Evolutionary conservation across 2,888 invertebrate species (phyloP).

Genomic region (Mystacides longicornis): DNA sequence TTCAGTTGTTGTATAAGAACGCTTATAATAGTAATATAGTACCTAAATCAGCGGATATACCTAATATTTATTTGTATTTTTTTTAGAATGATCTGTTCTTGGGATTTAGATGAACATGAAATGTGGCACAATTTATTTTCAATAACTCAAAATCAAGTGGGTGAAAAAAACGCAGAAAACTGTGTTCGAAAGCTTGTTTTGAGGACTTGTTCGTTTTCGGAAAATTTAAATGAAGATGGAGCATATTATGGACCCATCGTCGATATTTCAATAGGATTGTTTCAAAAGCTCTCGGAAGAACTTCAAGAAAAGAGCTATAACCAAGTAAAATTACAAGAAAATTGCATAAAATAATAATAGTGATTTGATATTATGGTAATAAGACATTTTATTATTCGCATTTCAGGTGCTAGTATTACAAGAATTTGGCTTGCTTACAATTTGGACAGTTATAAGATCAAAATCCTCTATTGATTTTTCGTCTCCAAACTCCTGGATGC

Average conservation of each 20-base stretch:
- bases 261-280: slow-evolving; percentile 17
- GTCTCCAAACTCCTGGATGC: background rate
- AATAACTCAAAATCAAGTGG: background rate
- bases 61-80: too few relatives aligned
- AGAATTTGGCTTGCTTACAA: slow-evolving; percentile 36
- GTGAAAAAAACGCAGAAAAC: too few relatives aligned
- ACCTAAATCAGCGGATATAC: too few relatives aligned
- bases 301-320: too few relatives aligned
- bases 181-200: slow-evolving; percentile 3
- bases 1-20: too few relatives aligned
- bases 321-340: too few relatives aligned
- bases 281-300: background rate
- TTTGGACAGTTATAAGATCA: slow-evolving; percentile 41
- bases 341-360: background rate
- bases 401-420: slow-evolving; percentile 38
- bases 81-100: slow-evolving; percentile 20
- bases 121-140: slow-evolving; percentile 14
- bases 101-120: slow-evolving; percentile 21
- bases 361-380: background rate
- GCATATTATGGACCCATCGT: slow-evolving; percentile 12
- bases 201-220: slow-evolving; percentile 8
- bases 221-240: slow-evolving; percentile 1
- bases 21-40: too few relatives aligned
- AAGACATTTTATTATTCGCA: too few relatives aligned
- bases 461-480: slow-evolving; percentile 29